Conservation (phyloP, 1,140 invertebrate species). For the Aphaenogaster ashmeadi region DNA sequence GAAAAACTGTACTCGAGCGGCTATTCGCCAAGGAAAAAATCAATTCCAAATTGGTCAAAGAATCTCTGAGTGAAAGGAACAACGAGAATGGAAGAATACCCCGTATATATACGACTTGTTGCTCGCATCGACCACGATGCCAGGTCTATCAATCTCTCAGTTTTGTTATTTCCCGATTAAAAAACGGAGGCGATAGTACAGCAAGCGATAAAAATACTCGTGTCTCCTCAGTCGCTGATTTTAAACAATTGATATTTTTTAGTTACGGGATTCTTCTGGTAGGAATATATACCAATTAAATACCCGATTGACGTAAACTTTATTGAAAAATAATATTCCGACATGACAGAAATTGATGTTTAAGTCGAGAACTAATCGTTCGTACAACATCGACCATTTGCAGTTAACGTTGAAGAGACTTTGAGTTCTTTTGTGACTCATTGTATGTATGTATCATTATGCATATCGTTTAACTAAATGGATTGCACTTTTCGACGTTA, state of each 20-base stretch:
- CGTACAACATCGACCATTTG: not conserved
- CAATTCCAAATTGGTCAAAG: not conserved
- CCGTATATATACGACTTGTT: constrained; percentile 22
- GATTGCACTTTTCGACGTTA: not conserved
- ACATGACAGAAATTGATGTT: not conserved
- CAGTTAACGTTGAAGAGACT: not conserved
- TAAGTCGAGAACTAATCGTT: not conserved
- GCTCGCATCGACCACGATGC: constrained; percentile 22
- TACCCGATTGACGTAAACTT: not conserved
- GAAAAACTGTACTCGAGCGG: not conserved
- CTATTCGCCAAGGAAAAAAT: not conserved
- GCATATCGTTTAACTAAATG: constrained; percentile 1
- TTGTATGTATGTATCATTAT: not conserved
- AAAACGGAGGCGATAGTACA: not conserved
- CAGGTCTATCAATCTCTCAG: constrained; percentile 8
- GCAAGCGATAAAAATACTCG: not conserved
- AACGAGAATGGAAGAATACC: not conserved
- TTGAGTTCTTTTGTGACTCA: not conserved
- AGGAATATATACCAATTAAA: not conserved
- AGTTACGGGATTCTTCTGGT: not conserved
- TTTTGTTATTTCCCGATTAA: constrained; percentile 24
- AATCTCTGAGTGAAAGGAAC: constrained; percentile 6
- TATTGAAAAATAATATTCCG: not conserved
- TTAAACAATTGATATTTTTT: not conserved
- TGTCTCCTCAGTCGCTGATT: not conserved